phyloP scores from a whole-genome alignment of 2,888 invertebrate genomes.

The Harmothoe impar region DNA sequence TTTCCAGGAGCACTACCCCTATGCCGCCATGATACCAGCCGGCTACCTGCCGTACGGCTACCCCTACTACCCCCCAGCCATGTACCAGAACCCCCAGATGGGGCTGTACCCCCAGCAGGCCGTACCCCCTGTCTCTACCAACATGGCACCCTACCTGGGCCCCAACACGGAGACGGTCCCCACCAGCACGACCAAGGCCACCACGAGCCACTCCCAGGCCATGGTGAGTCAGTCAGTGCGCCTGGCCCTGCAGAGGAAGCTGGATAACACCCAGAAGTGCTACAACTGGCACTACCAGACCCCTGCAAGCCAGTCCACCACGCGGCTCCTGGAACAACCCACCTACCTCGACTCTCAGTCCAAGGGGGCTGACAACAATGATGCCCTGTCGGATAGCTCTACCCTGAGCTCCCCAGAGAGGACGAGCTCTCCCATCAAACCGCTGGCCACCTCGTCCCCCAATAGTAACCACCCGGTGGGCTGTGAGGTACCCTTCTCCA shows the following conservation, averaged over 20 bases:
- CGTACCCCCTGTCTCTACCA: neutral
- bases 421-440: neutral
- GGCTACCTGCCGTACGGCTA: constrained; percentile 43
- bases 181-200: neutral
- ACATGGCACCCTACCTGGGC: neutral
- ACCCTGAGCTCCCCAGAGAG: constrained; percentile 34
- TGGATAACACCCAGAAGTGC: neutral
- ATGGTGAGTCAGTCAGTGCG: constrained; percentile 27
- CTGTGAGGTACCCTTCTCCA: neutral
- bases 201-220: neutral
- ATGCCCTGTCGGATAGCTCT: constrained; percentile 10
- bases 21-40: constrained; percentile 16
- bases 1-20: constrained; percentile 43
- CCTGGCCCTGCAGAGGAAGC: constrained; percentile 32
- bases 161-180: neutral
- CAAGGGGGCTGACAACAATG: neutral
- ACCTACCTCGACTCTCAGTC: neutral
- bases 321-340: neutral
- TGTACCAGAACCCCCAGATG: constrained; percentile 35
- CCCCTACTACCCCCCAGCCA: constrained; percentile 3
- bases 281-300: neutral
- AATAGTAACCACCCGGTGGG: neutral
- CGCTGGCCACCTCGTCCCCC: constrained; percentile 36
- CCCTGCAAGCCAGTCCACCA: neutral
- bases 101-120: constrained; percentile 25